Conservation (phyloP, 2,888 invertebrate genomes). For the Pachycephus smyrnensis region DNA sequence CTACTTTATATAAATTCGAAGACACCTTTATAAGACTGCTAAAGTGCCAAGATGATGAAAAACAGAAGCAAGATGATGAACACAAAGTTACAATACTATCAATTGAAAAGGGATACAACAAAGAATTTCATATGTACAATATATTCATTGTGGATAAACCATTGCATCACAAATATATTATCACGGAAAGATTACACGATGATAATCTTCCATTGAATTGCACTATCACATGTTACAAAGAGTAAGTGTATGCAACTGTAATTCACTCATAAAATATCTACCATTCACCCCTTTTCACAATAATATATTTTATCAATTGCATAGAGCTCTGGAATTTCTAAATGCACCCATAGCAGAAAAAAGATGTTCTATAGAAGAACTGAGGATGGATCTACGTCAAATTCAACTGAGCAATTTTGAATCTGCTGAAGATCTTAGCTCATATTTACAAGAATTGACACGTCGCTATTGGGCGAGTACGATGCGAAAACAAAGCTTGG, state of each 20-base stretch:
- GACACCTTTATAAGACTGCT: conserved; percentile 28
- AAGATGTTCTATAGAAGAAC: conserved; percentile 24
- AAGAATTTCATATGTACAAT: conserved; percentile 44
- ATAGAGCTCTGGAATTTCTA: conserved; percentile 39
- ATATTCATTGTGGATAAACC: conserved; percentile 45
- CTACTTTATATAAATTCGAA: conserved; percentile 35
- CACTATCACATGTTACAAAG: conserved; percentile 40
- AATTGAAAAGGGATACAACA: conserved; percentile 47
- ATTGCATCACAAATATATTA: conserved; percentile 35
- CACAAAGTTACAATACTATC: conserved; percentile 36
- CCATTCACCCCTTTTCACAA: background rate
- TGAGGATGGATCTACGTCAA: conserved; percentile 28
- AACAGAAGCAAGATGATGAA: conserved; percentile 13
- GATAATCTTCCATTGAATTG: conserved; percentile 34
- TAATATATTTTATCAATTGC: background rate
- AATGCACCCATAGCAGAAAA: conserved; percentile 30
- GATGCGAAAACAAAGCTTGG: conserved; percentile 41
- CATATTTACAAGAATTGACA: conserved; percentile 40
- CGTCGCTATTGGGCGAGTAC: conserved; percentile 46
- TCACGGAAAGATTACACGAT: background rate
- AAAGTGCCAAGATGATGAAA: conserved; percentile 22
- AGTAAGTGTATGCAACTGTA: conserved; percentile 34
- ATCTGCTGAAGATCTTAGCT: conserved; percentile 38
- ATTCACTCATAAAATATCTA: background rate
- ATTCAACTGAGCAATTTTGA: conserved; percentile 32